Percentiles rank a stretch among this genome's conserved stretches.
phyloP scores from a whole-genome alignment of 2,888 invertebrate species.

The Silvanus unidentatus region DNA sequence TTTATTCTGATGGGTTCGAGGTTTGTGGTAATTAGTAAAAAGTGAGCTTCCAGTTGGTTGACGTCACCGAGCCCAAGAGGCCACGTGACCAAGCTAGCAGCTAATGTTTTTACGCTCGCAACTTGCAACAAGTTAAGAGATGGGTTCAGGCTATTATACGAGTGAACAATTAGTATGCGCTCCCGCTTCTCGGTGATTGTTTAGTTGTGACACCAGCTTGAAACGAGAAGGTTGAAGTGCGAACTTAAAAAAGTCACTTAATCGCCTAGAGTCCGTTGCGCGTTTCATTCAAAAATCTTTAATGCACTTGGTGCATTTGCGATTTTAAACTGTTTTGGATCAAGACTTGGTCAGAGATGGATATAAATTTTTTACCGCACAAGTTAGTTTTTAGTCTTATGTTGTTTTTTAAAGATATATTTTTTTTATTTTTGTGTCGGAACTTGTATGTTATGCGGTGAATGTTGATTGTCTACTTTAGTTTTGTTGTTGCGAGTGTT shows the following conservation, averaged over 20 bases:
- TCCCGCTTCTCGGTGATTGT: constrained; percentile 17
- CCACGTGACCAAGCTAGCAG: constrained; percentile 9
- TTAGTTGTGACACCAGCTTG: constrained; percentile 25
- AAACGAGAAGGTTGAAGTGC: constrained; percentile 19
- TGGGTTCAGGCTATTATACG: constrained; percentile 20
- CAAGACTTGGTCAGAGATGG: constrained; percentile 22
- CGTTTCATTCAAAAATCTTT: neutral
- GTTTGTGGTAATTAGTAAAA: constrained; percentile 4
- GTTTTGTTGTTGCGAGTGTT: constrained; percentile 9
- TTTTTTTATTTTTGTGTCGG: constrained; percentile 12
- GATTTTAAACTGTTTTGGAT: no score
- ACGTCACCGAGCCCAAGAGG: constrained; percentile 21
- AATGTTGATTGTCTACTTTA: constrained; percentile 3
- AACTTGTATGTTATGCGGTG: no score
- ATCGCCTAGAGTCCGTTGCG: neutral
- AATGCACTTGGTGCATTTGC: neutral
- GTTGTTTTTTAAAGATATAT: constrained; percentile 7
- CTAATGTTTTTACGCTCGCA: no score
- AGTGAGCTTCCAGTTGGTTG: constrained; percentile 13
- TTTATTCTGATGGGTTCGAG: no score
- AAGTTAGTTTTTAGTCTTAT: constrained; percentile 32
- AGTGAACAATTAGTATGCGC: constrained; percentile 19
- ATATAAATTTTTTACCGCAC: constrained; percentile 35
- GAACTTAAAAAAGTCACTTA: constrained; percentile 6
- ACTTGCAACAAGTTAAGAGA: constrained; percentile 16